phyloP scores from a whole-genome alignment of 2,113 vertebrate species.

The Varanus salvator region DNA sequence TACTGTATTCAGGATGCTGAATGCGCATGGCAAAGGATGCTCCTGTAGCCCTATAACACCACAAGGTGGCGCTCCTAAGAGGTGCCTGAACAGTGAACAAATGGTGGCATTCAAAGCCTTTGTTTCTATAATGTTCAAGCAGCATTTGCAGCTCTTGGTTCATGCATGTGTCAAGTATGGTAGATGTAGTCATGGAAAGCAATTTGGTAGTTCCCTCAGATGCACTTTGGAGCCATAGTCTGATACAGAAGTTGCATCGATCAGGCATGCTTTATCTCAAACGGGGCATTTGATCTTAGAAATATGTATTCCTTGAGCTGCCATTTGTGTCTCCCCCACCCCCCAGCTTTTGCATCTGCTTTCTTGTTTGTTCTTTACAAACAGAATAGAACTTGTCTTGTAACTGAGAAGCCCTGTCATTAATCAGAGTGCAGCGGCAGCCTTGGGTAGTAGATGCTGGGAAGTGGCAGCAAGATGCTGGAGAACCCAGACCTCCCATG shows the following conservation, averaged over 20 bases:
- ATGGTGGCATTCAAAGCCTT: background rate
- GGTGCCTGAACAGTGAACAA: too few species aligned
- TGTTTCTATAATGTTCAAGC: background rate
- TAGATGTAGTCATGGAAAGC: background rate
- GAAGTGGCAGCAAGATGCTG: too few species aligned
- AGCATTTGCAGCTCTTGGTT: background rate
- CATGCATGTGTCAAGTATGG: too few species aligned
- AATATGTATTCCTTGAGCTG: background rate
- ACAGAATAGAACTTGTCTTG: background rate
- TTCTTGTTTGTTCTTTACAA: background rate
- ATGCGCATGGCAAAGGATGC: background rate
- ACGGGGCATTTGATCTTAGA: background rate
- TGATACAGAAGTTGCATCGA: background rate
- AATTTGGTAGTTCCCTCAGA: background rate
- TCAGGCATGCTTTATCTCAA: background rate
- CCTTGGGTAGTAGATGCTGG: too few species aligned
- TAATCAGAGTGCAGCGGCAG: too few species aligned
- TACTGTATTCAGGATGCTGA: background rate
- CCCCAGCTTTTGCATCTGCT: background rate
- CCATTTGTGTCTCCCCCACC: too few species aligned
- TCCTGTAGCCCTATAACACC: background rate
- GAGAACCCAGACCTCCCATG: too few species aligned
- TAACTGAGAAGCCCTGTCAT: too few species aligned
- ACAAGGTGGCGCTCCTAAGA: background rate
- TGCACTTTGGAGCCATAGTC: background rate